phyloP scores from a whole-genome alignment of 1,140 invertebrate species.

The Thereuonema tuberculata region DNA sequence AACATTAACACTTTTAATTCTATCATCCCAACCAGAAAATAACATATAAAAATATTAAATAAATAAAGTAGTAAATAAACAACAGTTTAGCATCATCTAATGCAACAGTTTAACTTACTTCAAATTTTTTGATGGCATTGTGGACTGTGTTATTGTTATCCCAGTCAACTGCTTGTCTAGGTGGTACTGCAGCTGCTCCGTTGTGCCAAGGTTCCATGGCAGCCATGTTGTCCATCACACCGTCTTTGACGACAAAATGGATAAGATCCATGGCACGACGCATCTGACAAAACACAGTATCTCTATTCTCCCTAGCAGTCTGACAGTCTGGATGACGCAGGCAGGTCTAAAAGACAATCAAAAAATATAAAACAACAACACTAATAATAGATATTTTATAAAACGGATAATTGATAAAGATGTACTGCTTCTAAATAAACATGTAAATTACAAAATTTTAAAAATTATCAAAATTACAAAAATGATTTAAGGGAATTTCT shows the following conservation, averaged over 20 bases:
- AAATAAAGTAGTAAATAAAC: too few species aligned
- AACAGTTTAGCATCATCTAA: too few species aligned
- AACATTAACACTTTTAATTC: too few species aligned
- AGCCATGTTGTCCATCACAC: constrained; percentile 49
- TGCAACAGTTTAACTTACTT: too few species aligned
- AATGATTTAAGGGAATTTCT: too few species aligned
- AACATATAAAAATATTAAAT: too few species aligned
- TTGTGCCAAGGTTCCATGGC: constrained; percentile 19
- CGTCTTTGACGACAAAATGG: constrained; percentile 92
- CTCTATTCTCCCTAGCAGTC: constrained; percentile 82
- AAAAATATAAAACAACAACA: constrained; percentile 1
- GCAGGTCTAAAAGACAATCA: constrained; percentile 52
- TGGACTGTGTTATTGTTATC: constrained; percentile 56
- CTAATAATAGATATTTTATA: background rate
- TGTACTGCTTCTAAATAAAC: too few species aligned
- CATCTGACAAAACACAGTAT: constrained; percentile 96
- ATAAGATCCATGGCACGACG: constrained; percentile 91
- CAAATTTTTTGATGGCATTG: constrained; percentile 62
- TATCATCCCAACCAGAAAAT: too few species aligned
- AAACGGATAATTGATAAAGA: background rate
- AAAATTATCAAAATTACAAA: too few species aligned
- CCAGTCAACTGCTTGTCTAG: constrained; percentile 35
- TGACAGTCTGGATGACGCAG: constrained; percentile 87
- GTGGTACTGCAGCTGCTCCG: constrained; percentile 23
- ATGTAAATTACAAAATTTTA: too few species aligned